A percentile compares a stretch with the other conserved stretches of the same genome.
phyloP scores from a whole-genome alignment of 2,113 vertebrate genomes.

The Corydoras maculifer region DNA sequence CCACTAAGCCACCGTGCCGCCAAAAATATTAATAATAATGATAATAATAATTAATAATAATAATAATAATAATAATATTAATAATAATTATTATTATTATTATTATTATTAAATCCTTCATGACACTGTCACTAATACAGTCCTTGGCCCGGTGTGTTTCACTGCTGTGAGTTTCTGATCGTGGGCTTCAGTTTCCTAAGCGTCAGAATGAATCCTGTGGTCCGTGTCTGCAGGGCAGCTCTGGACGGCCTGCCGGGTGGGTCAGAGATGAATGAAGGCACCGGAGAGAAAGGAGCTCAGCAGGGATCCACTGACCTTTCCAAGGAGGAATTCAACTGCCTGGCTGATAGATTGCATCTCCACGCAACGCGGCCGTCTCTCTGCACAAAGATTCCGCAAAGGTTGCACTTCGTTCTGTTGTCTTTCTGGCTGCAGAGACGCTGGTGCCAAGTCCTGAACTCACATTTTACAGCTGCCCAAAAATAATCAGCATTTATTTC shows the following conservation, averaged over 20 bases:
- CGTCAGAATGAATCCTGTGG: neutral
- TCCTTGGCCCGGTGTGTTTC: too few relatives aligned
- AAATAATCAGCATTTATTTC: conserved; percentile 69
- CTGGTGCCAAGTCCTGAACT: conserved; percentile 41
- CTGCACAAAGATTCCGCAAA: conserved; percentile 39
- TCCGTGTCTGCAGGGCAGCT: neutral
- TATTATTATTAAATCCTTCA: too few relatives aligned
- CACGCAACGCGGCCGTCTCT: conserved; percentile 32
- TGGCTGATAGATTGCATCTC: conserved; percentile 57
- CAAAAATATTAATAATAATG: too few relatives aligned
- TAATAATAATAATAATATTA: too few relatives aligned
- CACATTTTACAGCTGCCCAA: conserved; percentile 58
- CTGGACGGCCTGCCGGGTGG: conserved; percentile 5
- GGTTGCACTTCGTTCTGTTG: conserved; percentile 48
- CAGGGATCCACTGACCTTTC: conserved; percentile 51
- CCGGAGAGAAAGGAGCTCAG: conserved; percentile 41
- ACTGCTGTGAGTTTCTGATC: too few relatives aligned
- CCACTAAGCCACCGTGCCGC: too few relatives aligned
- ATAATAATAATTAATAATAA: too few relatives aligned
- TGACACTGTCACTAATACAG: too few relatives aligned
- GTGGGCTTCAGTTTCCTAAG: too few relatives aligned
- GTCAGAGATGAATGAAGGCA: conserved; percentile 39
- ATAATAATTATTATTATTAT: too few relatives aligned
- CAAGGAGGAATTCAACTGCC: conserved; percentile 45
- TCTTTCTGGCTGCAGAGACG: conserved; percentile 40